Conservation (phyloP, 2,113 vertebrate species). For the Xenus cinereus region DNA sequence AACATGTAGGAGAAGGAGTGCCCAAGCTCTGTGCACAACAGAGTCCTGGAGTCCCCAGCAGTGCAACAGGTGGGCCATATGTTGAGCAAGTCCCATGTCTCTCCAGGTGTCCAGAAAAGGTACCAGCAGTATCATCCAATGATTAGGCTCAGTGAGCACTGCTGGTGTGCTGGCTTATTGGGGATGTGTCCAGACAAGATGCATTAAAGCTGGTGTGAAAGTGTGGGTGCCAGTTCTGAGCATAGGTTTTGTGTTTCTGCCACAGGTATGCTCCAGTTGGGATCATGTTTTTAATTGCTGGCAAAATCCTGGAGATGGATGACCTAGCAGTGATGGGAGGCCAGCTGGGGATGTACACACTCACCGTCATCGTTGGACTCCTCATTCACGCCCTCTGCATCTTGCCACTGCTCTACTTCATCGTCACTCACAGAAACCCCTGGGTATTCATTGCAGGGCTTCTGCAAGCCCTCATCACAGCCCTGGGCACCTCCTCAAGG, state of each 20-base stretch:
- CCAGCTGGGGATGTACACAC: constrained; percentile 94
- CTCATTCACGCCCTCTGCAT: constrained; percentile 89
- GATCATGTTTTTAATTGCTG: constrained; percentile 95
- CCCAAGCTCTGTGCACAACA: not conserved
- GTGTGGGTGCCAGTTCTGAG: not conserved
- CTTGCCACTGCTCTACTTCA: constrained; percentile 91
- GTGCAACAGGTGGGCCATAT: not conserved
- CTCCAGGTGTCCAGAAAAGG: not conserved
- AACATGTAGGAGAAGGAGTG: not conserved
- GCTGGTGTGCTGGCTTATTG: not conserved
- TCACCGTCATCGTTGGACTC: constrained; percentile 90
- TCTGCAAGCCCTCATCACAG: constrained; percentile 93
- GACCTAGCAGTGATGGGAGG: constrained; percentile 89
- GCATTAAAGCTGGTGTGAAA: not conserved
- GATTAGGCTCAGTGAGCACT: not conserved
- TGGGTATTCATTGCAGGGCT: constrained; percentile 88
- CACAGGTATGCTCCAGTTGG: constrained; percentile 93
- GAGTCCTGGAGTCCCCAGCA: not conserved
- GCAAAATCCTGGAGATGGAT: constrained; percentile 97
- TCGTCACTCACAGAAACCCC: constrained; percentile 90
- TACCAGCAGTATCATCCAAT: not conserved
- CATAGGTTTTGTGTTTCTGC: not conserved
- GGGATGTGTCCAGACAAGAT: not conserved
- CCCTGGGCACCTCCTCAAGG: constrained; percentile 96
- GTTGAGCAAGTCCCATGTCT: not conserved